Evolutionary conservation across 1,140 invertebrate genomes (phyloP).

Genomic region (Bombus waltoni): DNA sequence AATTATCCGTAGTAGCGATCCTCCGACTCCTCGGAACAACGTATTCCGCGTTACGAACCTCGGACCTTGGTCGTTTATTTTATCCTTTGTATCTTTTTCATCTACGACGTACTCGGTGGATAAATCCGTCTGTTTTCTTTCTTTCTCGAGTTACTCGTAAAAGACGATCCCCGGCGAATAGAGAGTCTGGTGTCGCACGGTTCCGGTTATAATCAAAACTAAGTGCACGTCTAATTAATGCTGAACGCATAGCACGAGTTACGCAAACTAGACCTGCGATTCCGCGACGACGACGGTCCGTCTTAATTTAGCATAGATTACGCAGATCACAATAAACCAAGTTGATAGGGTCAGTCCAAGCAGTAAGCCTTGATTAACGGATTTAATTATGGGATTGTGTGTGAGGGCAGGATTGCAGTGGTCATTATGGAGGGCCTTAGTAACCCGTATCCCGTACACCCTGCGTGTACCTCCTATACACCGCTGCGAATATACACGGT

Average conservation of each 20-base stretch:
- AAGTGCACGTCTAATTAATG: constrained; percentile 59
- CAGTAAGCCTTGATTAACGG: constrained; percentile 79
- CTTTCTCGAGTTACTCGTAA: neutral
- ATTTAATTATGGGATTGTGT: constrained; percentile 79
- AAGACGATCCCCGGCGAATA: neutral
- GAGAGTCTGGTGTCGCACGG: neutral
- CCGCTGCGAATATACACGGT: constrained; percentile 40
- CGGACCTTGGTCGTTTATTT: no score
- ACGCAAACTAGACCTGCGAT: constrained; percentile 64
- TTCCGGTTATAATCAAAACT: constrained; percentile 42
- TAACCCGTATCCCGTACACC: constrained; percentile 69
- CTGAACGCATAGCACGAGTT: constrained; percentile 37
- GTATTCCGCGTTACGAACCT: neutral
- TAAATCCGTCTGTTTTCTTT: neutral
- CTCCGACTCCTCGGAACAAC: no score
- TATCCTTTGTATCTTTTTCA: no score
- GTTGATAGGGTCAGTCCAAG: constrained; percentile 80
- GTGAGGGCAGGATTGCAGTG: constrained; percentile 70
- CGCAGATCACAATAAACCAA: constrained; percentile 81
- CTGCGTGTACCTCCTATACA: constrained; percentile 48
- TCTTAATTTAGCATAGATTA: constrained; percentile 81
- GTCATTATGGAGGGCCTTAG: constrained; percentile 73
- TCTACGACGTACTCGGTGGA: neutral
- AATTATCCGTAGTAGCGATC: no score
- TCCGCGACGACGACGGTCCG: constrained; percentile 70